phyloP scores from a whole-genome alignment of 2,888 invertebrate genomes.

The Uloborus plumipes region DNA sequence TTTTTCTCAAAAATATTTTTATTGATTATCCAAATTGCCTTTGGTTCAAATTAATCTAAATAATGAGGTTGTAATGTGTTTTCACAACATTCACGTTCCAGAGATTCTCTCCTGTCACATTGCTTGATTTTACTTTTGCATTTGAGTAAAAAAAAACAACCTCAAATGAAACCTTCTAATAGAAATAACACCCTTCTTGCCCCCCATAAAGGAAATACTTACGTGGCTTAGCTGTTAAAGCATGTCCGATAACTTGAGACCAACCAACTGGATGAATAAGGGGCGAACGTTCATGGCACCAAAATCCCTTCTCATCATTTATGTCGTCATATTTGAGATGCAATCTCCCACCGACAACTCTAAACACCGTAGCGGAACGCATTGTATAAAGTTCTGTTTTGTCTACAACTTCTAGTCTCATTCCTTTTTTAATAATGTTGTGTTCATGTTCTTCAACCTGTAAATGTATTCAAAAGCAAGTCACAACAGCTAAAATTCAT shows the following conservation, averaged over 20 bases:
- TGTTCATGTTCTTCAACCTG: constrained; percentile 70
- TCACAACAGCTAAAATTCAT: no score
- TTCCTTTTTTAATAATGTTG: constrained; percentile 75
- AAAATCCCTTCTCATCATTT: constrained; percentile 79
- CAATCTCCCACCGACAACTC: constrained; percentile 91
- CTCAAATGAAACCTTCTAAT: no score
- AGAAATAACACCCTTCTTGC: no score
- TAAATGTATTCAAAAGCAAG: background rate
- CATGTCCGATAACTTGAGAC: constrained; percentile 91
- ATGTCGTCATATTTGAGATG: constrained; percentile 89
- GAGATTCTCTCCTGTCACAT: no score
- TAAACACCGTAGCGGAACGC: constrained; percentile 86
- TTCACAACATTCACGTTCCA: no score
- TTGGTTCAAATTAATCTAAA: no score
- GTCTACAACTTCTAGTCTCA: constrained; percentile 93
- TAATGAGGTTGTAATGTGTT: no score
- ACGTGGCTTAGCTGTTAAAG: constrained; percentile 84
- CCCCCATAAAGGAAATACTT: background rate
- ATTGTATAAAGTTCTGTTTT: constrained; percentile 95
- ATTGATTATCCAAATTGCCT: no score
- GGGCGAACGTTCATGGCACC: constrained; percentile 96
- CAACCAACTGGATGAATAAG: constrained; percentile 97
- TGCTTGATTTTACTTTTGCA: no score
- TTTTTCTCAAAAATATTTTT: no score
- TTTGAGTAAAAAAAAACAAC: no score